Conservation (phyloP, 2,888 invertebrate genomes). For the Tipula lateralis region DNA sequence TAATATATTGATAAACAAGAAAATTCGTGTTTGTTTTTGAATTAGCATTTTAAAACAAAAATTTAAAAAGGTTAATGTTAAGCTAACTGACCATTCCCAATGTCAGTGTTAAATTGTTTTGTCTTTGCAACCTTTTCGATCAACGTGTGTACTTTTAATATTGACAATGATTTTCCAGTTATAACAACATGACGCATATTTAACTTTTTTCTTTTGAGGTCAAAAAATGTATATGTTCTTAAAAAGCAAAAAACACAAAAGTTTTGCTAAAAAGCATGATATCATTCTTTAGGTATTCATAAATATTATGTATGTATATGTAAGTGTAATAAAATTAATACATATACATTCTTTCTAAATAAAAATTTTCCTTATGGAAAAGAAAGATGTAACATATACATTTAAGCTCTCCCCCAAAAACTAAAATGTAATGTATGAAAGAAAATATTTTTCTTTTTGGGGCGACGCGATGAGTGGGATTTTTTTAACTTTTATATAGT, state of each 20-base stretch:
- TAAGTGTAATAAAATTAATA: background rate
- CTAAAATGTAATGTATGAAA: background rate
- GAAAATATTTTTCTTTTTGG: slow-evolving; percentile 20
- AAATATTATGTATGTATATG: background rate
- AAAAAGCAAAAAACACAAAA: background rate
- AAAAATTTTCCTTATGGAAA: background rate
- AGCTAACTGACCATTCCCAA: background rate
- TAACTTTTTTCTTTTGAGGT: slow-evolving; percentile 4
- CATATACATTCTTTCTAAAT: slow-evolving; percentile 2
- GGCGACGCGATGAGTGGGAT: slow-evolving; percentile 11
- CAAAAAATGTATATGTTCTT: background rate
- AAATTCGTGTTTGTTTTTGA: background rate
- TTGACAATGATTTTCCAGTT: background rate
- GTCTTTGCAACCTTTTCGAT: background rate
- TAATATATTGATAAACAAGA: background rate
- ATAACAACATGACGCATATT: background rate
- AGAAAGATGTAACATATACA: background rate
- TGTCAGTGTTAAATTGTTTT: background rate
- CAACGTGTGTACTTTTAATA: background rate
- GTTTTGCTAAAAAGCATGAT: slow-evolving; percentile 20
- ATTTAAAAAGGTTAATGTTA: background rate
- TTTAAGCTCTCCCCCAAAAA: background rate
- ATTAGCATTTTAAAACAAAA: background rate
- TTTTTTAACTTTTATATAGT: background rate
- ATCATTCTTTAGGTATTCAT: slow-evolving; percentile 19